Conservation (phyloP, 2,888 invertebrate species). For the Troilus luridus region DNA sequence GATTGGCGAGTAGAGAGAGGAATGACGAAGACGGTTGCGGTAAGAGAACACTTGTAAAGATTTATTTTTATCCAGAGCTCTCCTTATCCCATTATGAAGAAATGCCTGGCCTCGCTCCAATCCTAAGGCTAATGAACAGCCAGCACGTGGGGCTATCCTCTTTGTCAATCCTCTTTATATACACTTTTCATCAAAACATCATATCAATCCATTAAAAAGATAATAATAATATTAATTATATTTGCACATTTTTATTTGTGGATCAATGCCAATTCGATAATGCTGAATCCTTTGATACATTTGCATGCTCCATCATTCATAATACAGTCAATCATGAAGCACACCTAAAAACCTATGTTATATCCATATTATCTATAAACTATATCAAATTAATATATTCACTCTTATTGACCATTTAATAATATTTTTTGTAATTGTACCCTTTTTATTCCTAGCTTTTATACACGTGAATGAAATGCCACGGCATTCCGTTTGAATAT, state of each 20-base stretch:
- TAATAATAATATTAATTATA: neutral
- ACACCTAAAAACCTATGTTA: too few relatives aligned
- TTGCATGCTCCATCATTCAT: too few relatives aligned
- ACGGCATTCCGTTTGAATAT: too few relatives aligned
- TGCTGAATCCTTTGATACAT: too few relatives aligned
- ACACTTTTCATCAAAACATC: neutral
- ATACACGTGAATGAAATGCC: too few relatives aligned
- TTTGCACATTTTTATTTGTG: neutral
- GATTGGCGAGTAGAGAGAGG: neutral
- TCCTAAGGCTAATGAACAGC: conserved; percentile 43
- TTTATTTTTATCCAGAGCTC: conserved; percentile 55
- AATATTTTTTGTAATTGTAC: too few relatives aligned
- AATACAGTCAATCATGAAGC: too few relatives aligned
- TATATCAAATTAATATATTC: too few relatives aligned
- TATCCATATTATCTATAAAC: too few relatives aligned
- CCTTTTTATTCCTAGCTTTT: too few relatives aligned
- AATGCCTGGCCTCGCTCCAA: conserved; percentile 51
- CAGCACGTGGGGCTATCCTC: conserved; percentile 7
- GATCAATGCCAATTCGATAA: too few relatives aligned
- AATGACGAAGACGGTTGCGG: neutral
- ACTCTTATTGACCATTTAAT: too few relatives aligned
- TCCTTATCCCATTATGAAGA: conserved; percentile 57
- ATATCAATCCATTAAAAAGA: neutral
- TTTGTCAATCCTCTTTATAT: conserved; percentile 5
- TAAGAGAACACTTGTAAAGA: conserved; percentile 55